Base-by-base conservation (phyloP, 2,113 vertebrate genomes). In the Rhinolophus sinicus region DNA sequence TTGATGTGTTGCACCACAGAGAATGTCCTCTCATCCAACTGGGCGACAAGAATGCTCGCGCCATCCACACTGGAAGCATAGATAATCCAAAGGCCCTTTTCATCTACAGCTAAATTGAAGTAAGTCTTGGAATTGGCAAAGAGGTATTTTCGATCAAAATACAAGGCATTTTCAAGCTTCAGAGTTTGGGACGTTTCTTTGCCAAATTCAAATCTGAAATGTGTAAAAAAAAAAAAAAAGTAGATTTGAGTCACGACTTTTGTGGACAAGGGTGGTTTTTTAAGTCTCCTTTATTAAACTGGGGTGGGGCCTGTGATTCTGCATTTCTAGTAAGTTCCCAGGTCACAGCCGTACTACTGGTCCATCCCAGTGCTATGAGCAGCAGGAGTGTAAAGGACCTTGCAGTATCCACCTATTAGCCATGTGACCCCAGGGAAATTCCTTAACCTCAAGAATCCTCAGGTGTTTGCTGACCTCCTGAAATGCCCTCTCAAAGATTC, bases 71-170 rank as follows among this genome's bases (percentile, higher is more conserved):
- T 99, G 0, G 99, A 99, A 28, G 99, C 99, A 11, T 99, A 99
- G 94, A 99, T 99, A 60, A 99, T 97, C 99, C 99, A 99, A 65
- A 99, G 95, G 6, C 99, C 99, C 44, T 99, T 99, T 97, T 99
- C 99, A 26, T 99, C 99, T 10, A 98, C 99, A 3, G 99, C 99
- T n/a, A 99, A 2, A 22, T 99, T 99, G 98, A 99, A 99, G 97
- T 99, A 99, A 0, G 99, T 99, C 98, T 99, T 99, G 24, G 99
- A 99, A 98, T 99, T 99, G 2, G 98, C 98, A 73, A 99, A 99
- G 96, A 99, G 99, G 97, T 99, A 99, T 93, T 99, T 99, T 30
- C 99, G 98, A 93, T 98, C 99, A 8, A 99, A 98, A 98, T 99
- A 98, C 22, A 99, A 96, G 47, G 99, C 99, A 3, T 99, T 99